Percentiles rank a stretch among this genome's conserved stretches.
phyloP scores from a whole-genome alignment of 2,113 vertebrate genomes.

The Notothenia rossii region DNA sequence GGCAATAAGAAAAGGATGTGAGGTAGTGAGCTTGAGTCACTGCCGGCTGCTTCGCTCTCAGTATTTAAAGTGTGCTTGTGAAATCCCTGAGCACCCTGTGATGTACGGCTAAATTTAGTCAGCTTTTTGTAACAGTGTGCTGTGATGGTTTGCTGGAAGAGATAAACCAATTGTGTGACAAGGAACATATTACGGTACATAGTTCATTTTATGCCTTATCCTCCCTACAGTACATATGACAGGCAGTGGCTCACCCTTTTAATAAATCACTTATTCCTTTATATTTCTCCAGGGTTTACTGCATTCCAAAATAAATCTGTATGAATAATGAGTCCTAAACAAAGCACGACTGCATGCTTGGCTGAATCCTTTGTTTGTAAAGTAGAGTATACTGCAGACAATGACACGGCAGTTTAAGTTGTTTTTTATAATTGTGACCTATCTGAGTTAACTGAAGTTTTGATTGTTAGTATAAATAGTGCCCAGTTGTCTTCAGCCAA shows the following conservation, averaged over 20 bases:
- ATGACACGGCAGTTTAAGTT: conserved; percentile 16
- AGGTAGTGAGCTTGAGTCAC: conserved; percentile 57
- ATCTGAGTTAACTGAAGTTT: conserved; percentile 21
- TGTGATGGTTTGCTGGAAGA: conserved; percentile 33
- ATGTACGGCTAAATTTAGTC: conserved; percentile 50
- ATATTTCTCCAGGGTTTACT: conserved; percentile 31
- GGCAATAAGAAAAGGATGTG: conserved; percentile 60
- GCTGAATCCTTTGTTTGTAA: conserved; percentile 53
- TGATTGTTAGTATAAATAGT: conserved; percentile 32
- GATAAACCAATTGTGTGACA: conserved; percentile 41
- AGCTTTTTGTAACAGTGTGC: conserved; percentile 19
- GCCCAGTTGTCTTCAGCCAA: conserved; percentile 59
- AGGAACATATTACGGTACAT: conserved; percentile 7
- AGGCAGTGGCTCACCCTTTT: conserved; percentile 5
- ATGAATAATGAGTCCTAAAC: conserved; percentile 53
- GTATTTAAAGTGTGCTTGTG: conserved; percentile 60
- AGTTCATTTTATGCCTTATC: neutral
- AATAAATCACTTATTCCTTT: conserved; percentile 24
- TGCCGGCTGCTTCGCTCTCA: conserved; percentile 37
- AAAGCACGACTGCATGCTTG: conserved; percentile 34
- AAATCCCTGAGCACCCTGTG: conserved; percentile 65
- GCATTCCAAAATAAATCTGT: conserved; percentile 30
- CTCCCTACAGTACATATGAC: conserved; percentile 5
- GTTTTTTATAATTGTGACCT: conserved; percentile 14
- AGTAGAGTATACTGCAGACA: conserved; percentile 27